phyloP scores from a whole-genome alignment of 2,113 vertebrate species.

The Trematocara unimaculatum region DNA sequence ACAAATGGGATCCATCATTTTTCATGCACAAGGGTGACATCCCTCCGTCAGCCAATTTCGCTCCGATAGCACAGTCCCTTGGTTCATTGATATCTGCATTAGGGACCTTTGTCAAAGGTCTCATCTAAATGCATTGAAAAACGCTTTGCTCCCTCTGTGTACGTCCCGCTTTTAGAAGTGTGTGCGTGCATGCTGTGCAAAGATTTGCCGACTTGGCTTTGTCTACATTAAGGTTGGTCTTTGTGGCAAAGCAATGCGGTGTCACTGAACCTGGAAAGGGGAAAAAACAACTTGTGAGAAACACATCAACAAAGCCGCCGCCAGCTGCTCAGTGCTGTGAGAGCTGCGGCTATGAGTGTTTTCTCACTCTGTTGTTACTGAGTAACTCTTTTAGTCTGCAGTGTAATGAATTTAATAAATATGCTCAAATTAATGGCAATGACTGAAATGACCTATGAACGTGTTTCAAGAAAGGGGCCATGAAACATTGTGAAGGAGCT shows the following conservation, averaged over 20 bases:
- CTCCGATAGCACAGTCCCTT: constrained; percentile 69
- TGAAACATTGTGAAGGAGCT: constrained; percentile 32
- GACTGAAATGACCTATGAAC: constrained; percentile 21
- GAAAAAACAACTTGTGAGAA: neutral
- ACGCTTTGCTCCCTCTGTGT: constrained; percentile 60
- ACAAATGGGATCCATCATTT: constrained; percentile 79
- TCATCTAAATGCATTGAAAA: constrained; percentile 84
- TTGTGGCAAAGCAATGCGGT: constrained; percentile 42
- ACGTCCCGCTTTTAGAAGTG: constrained; percentile 59
- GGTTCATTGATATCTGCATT: constrained; percentile 80
- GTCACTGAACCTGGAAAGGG: constrained; percentile 50
- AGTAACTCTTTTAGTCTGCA: neutral
- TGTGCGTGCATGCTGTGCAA: constrained; percentile 45
- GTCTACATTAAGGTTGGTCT: constrained; percentile 71
- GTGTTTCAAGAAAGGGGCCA: constrained; percentile 34
- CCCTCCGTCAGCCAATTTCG: constrained; percentile 74
- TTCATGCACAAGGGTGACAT: constrained; percentile 74
- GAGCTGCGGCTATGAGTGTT: neutral
- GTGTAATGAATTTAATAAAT: constrained; percentile 21
- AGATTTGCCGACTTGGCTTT: constrained; percentile 74
- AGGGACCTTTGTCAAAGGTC: constrained; percentile 80
- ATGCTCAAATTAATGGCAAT: neutral
- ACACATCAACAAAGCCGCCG: constrained; percentile 9
- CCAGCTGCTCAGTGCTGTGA: neutral
- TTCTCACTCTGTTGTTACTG: neutral